Evolutionary conservation across 23 tunicate genomes (phyloP).

Genomic region (Ciona savignyi): DNA sequence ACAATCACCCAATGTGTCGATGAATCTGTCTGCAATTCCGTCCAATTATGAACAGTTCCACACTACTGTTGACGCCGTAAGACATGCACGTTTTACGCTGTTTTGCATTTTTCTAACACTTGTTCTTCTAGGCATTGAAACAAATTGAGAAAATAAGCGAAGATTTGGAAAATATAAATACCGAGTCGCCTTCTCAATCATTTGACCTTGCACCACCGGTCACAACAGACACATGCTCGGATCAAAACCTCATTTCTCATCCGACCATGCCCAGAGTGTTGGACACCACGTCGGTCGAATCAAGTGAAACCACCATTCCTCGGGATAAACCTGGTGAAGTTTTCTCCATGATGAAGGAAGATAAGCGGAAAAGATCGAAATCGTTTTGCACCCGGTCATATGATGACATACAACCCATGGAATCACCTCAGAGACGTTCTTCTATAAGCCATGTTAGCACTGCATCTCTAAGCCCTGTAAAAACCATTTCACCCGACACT

Average conservation of each 20-base stretch:
- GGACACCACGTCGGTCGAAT: neutral
- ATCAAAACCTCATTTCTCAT: neutral
- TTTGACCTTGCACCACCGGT: neutral
- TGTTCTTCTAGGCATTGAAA: conserved; percentile 48
- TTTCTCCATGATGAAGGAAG: neutral
- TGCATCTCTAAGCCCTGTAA: neutral
- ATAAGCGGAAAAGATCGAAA: neutral
- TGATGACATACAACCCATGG: neutral
- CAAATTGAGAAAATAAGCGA: conserved; percentile 82
- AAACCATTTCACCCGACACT: neutral
- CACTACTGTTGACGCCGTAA: conserved; percentile 45
- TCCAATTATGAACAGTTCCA: conserved; percentile 36
- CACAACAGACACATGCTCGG: neutral
- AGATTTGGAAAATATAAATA: conserved; percentile 24
- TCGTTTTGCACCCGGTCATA: neutral
- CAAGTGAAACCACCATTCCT: neutral
- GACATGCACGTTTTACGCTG: no score
- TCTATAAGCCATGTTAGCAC: neutral
- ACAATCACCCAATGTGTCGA: no score
- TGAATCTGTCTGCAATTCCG: conserved; percentile 2
- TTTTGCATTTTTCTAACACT: neutral
- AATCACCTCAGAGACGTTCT: neutral
- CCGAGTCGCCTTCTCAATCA: neutral
- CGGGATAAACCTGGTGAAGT: neutral
- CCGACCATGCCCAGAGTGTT: neutral